phyloP scores from a whole-genome alignment of 2,797 vertebrate genomes.

The Diplodus sargus region DNA sequence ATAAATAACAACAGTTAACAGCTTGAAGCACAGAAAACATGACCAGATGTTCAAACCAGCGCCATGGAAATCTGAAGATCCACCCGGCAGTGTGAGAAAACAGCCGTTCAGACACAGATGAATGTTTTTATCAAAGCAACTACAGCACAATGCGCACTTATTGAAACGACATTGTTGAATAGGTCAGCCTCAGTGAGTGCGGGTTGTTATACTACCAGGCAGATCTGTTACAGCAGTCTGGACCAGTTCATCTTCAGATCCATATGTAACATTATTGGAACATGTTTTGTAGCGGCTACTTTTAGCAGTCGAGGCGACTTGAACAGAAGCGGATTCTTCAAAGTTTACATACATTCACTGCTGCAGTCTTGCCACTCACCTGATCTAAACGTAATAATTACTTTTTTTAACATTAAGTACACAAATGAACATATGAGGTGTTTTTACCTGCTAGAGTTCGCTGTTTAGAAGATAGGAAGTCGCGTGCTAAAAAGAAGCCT shows the following conservation, averaged over 20 bases:
- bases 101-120: too few species aligned
- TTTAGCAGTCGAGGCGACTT: neutral
- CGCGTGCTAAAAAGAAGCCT: rapidly evolving
- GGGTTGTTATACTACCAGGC: too few species aligned
- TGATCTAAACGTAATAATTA: rapidly evolving
- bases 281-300: constrained; percentile 1
- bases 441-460: constrained; percentile 5
- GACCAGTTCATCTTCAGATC: too few species aligned
- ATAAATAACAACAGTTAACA: rapidly evolving
- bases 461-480: neutral
- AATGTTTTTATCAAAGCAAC: neutral
- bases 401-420: neutral
- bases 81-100: too few species aligned
- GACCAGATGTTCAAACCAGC: too few species aligned
- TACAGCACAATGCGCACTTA: neutral
- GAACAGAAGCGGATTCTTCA: neutral
- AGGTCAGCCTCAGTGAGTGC: neutral
- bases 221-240: too few species aligned
- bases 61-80: neutral
- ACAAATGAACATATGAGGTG: rapidly evolving
- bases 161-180: neutral
- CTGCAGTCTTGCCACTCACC: neutral
- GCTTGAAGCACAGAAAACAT: neutral
- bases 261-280: too few species aligned
- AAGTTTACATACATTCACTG: neutral